phyloP scores from a whole-genome alignment of 2,797 vertebrate genomes.

The Phoebastria nigripes region DNA sequence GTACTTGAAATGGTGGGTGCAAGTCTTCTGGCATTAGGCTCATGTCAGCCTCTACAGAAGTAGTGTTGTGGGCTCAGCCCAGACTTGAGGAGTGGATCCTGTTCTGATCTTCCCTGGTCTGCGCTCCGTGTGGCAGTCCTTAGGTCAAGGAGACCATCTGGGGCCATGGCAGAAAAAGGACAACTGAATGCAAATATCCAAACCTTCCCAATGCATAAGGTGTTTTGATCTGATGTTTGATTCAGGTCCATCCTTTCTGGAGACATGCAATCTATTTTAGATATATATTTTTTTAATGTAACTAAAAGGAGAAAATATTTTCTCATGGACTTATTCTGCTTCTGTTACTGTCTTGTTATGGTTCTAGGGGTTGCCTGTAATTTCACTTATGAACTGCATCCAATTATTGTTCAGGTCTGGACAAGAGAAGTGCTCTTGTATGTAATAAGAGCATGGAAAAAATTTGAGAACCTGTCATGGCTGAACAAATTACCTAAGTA shows the following conservation, averaged over 20 bases:
- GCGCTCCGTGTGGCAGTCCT: neutral
- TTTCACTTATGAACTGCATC: neutral
- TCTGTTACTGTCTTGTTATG: neutral
- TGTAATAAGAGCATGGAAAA: neutral
- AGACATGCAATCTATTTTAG: neutral
- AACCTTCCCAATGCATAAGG: neutral
- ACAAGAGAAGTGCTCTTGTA: neutral
- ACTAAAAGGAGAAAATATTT: neutral
- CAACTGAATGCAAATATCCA: neutral
- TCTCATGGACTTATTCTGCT: neutral
- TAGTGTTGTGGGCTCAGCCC: neutral
- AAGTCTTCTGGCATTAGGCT: neutral
- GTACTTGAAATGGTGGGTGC: neutral
- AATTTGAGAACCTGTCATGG: neutral
- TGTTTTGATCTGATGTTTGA: neutral
- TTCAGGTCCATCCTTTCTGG: neutral
- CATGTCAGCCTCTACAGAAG: neutral
- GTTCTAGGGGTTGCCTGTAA: neutral
- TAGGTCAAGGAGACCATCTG: neutral
- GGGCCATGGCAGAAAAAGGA: neutral
- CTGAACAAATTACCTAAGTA: neutral
- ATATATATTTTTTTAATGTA: neutral
- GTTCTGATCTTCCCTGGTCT: neutral
- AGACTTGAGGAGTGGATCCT: neutral
- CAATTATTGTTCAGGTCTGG: neutral